phyloP scores from a whole-genome alignment of 2,888 invertebrate genomes.

The Agrilus biguttatus region DNA sequence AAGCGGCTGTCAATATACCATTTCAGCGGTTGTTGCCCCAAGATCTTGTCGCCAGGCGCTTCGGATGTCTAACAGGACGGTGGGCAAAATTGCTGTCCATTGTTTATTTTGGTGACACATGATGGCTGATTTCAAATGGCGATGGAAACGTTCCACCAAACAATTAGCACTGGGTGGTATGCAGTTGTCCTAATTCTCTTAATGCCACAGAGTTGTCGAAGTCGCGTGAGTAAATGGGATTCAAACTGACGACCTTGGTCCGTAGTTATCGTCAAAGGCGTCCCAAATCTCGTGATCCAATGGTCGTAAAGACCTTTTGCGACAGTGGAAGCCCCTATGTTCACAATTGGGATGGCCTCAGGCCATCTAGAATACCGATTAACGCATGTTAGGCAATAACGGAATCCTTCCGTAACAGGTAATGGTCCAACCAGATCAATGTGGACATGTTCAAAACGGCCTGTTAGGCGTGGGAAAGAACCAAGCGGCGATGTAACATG shows the following conservation, averaged over 20 bases:
- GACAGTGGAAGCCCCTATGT: conserved; percentile 18
- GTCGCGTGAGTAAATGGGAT: too few species aligned
- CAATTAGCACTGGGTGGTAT: conserved; percentile 8
- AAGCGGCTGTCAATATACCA: conserved; percentile 9
- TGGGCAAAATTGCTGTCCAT: conserved; percentile 14
- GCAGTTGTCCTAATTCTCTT: too few species aligned
- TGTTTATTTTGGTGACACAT: too few species aligned
- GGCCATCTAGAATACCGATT: conserved; percentile 25
- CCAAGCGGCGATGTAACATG: conserved; percentile 17
- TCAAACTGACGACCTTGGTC: too few species aligned
- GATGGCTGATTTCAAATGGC: conserved; percentile 12
- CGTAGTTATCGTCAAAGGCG: too few species aligned
- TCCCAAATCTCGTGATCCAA: conserved; percentile 1
- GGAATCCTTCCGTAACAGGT: conserved; percentile 10
- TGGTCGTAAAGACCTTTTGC: conserved; percentile 8
- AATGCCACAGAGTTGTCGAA: too few species aligned
- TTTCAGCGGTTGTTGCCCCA: conserved; percentile 7
- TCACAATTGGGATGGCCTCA: conserved; percentile 20
- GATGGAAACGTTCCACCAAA: conserved; percentile 13
- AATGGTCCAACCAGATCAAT: conserved; percentile 18
- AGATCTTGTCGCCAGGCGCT: conserved; percentile 13
- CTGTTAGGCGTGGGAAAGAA: conserved; percentile 12
- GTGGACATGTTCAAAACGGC: conserved; percentile 19
- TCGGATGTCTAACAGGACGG: conserved; percentile 14
- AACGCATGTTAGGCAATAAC: conserved; percentile 11